These are phyloP conservation scores for Poeciliopsis infans DNA, from an alignment of 2,797 vertebrate genomes.

Conservation along the genomic window DNA sequence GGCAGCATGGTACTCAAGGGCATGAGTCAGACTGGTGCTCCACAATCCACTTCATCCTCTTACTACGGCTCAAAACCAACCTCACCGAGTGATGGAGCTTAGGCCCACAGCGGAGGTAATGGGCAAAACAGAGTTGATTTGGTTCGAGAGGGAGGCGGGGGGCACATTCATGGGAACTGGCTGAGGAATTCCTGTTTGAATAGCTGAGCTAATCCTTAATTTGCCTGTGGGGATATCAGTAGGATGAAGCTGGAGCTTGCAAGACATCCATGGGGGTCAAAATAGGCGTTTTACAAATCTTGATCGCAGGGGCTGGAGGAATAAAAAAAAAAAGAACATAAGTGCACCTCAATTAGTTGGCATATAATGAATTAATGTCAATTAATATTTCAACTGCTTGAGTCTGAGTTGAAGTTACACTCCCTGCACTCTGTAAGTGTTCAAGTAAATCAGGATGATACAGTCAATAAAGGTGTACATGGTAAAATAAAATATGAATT, in stretches of 20 bases:
- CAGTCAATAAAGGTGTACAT: background rate
- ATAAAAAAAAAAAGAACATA: slow-evolving; percentile 43
- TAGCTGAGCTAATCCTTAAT: slow-evolving; percentile 80
- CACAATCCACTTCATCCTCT: slow-evolving; percentile 79
- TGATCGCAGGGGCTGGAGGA: slow-evolving; percentile 27
- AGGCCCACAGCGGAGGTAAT: slow-evolving; percentile 48
- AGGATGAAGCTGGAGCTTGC: slow-evolving; percentile 68
- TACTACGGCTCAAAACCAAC: slow-evolving; percentile 64
- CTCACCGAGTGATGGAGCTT: slow-evolving; percentile 61
- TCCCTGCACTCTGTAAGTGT: background rate
- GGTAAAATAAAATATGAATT: background rate
- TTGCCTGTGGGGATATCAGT: slow-evolving; percentile 79
- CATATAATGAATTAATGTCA: background rate
- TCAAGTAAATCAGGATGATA: background rate
- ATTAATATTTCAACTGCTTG: background rate
- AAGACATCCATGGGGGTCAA: slow-evolving; percentile 67
- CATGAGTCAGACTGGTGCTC: slow-evolving; percentile 74
- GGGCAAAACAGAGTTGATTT: slow-evolving; percentile 68
- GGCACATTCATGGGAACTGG: slow-evolving; percentile 68
- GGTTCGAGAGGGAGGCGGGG: slow-evolving; percentile 41
- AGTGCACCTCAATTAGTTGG: slow-evolving; percentile 3
- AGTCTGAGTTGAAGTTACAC: background rate
- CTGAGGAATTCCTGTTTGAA: slow-evolving; percentile 73
- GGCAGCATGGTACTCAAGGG: slow-evolving; percentile 63
- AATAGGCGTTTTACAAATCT: slow-evolving; percentile 63